A percentile compares a stretch with the other conserved stretches of the same genome.
phyloP scores from a whole-genome alignment of 30 jellyfish, hydroid and myxozoan species.

The Cassiopea andromeda region DNA sequence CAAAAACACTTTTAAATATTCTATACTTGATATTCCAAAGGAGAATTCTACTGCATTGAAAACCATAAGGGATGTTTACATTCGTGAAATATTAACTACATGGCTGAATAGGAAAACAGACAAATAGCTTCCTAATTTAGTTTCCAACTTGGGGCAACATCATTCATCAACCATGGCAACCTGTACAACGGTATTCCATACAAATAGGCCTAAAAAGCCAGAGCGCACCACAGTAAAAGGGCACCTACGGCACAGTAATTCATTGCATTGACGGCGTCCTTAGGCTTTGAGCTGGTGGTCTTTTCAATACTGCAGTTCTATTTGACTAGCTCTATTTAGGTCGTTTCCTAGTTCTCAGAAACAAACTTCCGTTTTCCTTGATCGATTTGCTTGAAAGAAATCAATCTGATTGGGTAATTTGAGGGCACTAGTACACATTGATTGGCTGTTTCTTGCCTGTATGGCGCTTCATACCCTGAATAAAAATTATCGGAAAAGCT shows the following conservation, averaged over 20 bases:
- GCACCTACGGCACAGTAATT: slow-evolving; percentile 18
- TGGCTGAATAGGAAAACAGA: neutral
- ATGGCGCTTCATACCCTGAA: no score
- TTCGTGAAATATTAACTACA: no score
- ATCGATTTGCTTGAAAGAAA: neutral
- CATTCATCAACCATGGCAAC: neutral
- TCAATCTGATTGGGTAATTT: slow-evolving; percentile 8
- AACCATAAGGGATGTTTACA: no score
- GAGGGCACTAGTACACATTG: neutral
- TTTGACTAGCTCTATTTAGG: neutral
- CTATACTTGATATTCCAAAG: no score
- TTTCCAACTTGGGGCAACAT: neutral
- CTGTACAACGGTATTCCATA: neutral
- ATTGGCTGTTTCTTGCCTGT: no score
- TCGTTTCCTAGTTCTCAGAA: neutral
- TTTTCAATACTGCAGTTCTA: neutral
- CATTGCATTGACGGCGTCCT: neutral
- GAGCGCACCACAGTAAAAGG: neutral
- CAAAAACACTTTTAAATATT: no score
- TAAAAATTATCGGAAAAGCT: no score
- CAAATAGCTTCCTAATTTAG: neutral
- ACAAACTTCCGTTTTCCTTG: neutral
- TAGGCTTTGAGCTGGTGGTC: slow-evolving; percentile 3
- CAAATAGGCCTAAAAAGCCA: neutral
- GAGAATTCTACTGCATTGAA: no score